These are phyloP conservation scores for Vanessa tameamea DNA, from an alignment of 1,140 invertebrate genomes.

Conservation along the genomic window DNA sequence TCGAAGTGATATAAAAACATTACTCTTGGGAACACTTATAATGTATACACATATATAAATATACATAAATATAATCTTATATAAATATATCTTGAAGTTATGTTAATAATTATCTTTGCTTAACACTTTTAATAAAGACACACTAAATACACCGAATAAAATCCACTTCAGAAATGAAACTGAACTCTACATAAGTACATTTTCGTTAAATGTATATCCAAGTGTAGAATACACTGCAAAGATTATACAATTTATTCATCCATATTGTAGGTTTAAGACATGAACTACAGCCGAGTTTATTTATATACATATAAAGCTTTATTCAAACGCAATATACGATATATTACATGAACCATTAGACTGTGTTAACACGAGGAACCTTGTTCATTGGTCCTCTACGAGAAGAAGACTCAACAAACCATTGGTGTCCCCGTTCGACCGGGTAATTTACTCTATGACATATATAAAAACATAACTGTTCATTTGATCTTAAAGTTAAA, in stretches of 20 bases:
- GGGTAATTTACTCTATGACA: neutral
- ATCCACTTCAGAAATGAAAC: too few relatives aligned
- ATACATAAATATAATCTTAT: too few relatives aligned
- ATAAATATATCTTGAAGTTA: too few relatives aligned
- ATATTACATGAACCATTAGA: constrained; percentile 35
- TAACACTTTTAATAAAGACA: too few relatives aligned
- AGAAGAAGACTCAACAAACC: constrained; percentile 32
- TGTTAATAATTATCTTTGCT: too few relatives aligned
- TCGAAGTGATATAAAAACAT: too few relatives aligned
- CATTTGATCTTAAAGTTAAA: too few relatives aligned
- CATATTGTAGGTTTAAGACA: neutral
- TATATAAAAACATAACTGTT: too few relatives aligned
- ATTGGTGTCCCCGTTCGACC: constrained; percentile 12
- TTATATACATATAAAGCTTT: constrained; percentile 3
- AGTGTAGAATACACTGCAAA: neutral
- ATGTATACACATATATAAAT: too few relatives aligned
- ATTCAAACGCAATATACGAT: constrained; percentile 31
- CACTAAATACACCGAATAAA: too few relatives aligned
- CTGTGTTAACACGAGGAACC: constrained; percentile 42
- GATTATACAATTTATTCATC: neutral
- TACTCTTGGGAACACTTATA: too few relatives aligned
- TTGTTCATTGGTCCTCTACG: constrained; percentile 34
- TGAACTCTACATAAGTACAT: too few relatives aligned
- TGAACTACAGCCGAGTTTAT: neutral
- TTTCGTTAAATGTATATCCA: neutral